Percentiles rank a stretch among this genome's conserved stretches.
Conservation (phyloP, 2,113 vertebrate genomes). For the Stomatorhinus ivindoensis region DNA sequence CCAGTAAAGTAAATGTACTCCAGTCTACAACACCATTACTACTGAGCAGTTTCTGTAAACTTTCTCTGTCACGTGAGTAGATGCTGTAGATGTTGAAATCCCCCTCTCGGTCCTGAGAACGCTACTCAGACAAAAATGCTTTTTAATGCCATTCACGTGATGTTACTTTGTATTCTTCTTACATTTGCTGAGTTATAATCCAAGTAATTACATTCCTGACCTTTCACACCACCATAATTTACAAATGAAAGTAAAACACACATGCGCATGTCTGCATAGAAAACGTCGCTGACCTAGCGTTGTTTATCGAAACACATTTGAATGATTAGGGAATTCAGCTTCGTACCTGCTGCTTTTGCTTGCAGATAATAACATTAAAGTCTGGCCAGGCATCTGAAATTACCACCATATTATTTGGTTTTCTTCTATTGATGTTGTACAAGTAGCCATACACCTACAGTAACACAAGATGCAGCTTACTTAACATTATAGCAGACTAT, state of each 20-base stretch:
- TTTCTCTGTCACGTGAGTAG: slow-evolving; percentile 22
- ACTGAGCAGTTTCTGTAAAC: slow-evolving; percentile 15
- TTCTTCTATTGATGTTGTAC: slow-evolving; percentile 30
- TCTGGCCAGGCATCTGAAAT: slow-evolving; percentile 29
- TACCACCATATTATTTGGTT: slow-evolving; percentile 22
- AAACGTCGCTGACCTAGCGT: neutral
- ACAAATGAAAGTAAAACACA: neutral
- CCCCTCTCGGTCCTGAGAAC: slow-evolving; percentile 11
- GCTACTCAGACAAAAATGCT: neutral
- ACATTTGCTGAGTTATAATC: neutral
- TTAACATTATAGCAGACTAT: neutral
- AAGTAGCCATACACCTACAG: slow-evolving; percentile 31
- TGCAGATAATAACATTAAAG: slow-evolving; percentile 26
- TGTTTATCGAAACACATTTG: neutral
- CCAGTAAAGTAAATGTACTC: slow-evolving; percentile 17
- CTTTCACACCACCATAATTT: neutral
- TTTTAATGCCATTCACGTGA: neutral
- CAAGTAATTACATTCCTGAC: neutral
- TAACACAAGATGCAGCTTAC: neutral
- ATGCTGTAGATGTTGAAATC: slow-evolving; percentile 28
- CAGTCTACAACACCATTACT: slow-evolving; percentile 11
- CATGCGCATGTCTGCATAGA: neutral
- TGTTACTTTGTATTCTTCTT: neutral
- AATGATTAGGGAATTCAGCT: neutral
- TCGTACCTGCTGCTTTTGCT: slow-evolving; percentile 20